Conservation (phyloP, 2,888 invertebrate genomes). For the Papilio gigon region DNA sequence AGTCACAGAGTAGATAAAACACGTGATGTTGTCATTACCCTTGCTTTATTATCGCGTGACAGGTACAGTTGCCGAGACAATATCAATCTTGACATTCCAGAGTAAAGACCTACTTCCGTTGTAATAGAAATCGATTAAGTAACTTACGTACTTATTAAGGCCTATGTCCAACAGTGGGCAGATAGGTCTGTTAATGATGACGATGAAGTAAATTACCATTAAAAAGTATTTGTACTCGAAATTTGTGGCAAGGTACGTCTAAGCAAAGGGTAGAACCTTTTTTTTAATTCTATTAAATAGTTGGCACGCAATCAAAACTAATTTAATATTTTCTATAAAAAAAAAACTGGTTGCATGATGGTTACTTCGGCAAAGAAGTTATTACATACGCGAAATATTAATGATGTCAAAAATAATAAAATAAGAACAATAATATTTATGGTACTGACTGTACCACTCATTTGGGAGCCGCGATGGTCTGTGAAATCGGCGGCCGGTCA, state of each 20-base stretch:
- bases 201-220: too few relatives aligned
- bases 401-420: not conserved
- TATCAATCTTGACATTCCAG: not conserved
- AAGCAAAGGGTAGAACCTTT: too few relatives aligned
- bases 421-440: constrained; percentile 5
- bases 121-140: not conserved
- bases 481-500: constrained; percentile 38
- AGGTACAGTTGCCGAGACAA: constrained; percentile 39
- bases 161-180: too few relatives aligned
- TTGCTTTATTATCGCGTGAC: constrained; percentile 41
- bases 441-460: constrained; percentile 32
- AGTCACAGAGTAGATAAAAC: constrained; percentile 34
- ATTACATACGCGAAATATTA: too few relatives aligned
- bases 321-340: too few relatives aligned
- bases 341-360: too few relatives aligned
- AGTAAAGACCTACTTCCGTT: not conserved
- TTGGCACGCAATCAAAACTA: too few relatives aligned
- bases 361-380: too few relatives aligned
- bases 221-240: too few relatives aligned
- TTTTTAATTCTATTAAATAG: too few relatives aligned
- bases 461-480: constrained; percentile 38
- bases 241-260: too few relatives aligned
- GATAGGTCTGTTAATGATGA: too few relatives aligned
- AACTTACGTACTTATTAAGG: not conserved
- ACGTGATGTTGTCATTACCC: constrained; percentile 46